These are phyloP conservation scores for Muscina levida DNA, from an alignment of 2,888 invertebrate genomes.

Conservation along the genomic window DNA sequence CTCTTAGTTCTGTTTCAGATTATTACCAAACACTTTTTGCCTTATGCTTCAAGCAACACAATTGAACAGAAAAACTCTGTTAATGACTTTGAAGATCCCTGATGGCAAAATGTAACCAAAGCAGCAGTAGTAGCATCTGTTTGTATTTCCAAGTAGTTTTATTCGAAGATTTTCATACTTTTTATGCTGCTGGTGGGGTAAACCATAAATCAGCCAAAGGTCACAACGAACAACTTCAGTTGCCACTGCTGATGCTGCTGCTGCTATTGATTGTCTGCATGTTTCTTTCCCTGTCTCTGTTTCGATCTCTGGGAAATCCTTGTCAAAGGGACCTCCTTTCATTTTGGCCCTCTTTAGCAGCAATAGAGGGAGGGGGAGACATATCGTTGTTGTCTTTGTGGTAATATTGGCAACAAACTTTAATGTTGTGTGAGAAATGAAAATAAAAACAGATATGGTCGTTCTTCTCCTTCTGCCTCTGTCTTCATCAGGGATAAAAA, in stretches of 20 bases:
- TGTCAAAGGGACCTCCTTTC: too few relatives aligned
- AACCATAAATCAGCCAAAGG: conserved; percentile 59
- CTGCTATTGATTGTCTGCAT: conserved; percentile 32
- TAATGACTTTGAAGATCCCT: conserved; percentile 60
- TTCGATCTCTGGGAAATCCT: too few relatives aligned
- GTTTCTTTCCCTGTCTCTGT: too few relatives aligned
- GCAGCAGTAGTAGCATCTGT: not conserved
- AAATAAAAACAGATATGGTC: too few relatives aligned
- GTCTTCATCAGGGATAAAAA: too few relatives aligned
- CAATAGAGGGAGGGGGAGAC: too few relatives aligned
- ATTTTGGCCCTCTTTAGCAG: too few relatives aligned
- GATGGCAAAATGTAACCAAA: conserved; percentile 27
- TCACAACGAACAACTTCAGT: conserved; percentile 46
- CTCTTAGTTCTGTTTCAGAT: too few relatives aligned
- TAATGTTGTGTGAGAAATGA: too few relatives aligned
- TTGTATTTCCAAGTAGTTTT: not conserved
- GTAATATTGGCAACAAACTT: too few relatives aligned
- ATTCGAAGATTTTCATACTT: conserved; percentile 2
- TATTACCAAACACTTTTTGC: conserved; percentile 1
- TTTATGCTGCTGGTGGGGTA: conserved; percentile 4
- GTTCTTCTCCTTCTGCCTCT: too few relatives aligned
- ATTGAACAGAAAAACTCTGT: conserved; percentile 34
- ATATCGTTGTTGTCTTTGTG: too few relatives aligned
- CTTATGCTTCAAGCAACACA: not conserved
- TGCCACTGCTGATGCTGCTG: not conserved